Conservation (phyloP, 2,888 invertebrate species). For the Xanthorhoe spadicearia region DNA sequence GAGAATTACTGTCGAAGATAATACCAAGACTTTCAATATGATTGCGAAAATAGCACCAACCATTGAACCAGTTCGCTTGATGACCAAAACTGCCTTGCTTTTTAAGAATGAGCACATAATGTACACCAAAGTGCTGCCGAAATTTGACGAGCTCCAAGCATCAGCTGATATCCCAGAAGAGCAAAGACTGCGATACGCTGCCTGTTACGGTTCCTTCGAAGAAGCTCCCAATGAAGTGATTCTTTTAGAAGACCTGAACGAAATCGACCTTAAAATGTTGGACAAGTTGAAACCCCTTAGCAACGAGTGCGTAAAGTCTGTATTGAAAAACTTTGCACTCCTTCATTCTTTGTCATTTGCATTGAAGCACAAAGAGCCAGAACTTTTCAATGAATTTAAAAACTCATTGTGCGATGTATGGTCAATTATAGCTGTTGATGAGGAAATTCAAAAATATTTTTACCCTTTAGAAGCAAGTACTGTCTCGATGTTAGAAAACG, state of each 20-base stretch:
- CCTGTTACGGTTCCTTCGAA: slow-evolving; percentile 50
- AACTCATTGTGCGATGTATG: slow-evolving; percentile 40
- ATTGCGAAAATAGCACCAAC: slow-evolving; percentile 54
- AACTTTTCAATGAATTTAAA: slow-evolving; percentile 39
- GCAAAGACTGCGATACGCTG: slow-evolving; percentile 50
- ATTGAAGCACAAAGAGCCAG: slow-evolving; percentile 50
- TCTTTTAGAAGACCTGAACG: slow-evolving; percentile 56
- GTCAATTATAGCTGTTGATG: slow-evolving; percentile 9
- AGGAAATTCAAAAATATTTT: slow-evolving; percentile 22
- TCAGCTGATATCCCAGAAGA: slow-evolving; percentile 44
- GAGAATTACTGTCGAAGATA: slow-evolving; percentile 44
- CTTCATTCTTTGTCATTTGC: slow-evolving; percentile 43
- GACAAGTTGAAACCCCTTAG: slow-evolving; percentile 50
- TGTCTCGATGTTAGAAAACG: slow-evolving; percentile 30
- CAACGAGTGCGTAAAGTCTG: slow-evolving; percentile 46
- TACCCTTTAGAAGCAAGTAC: slow-evolving; percentile 28
- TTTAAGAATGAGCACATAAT: slow-evolving; percentile 55
- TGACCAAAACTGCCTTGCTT: slow-evolving; percentile 33
- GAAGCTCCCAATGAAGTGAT: slow-evolving; percentile 55
- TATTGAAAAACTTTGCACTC: slow-evolving; percentile 51
- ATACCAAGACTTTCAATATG: slow-evolving; percentile 49
- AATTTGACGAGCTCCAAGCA: slow-evolving; percentile 48
- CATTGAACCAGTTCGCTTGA: slow-evolving; percentile 36
- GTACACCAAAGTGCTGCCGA: slow-evolving; percentile 54
- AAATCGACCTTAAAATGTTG: slow-evolving; percentile 44